A percentile compares a stretch with the other conserved stretches of the same genome.
Conservation (phyloP, 2,888 invertebrate species). For the Acanthosepion pharaonis region DNA sequence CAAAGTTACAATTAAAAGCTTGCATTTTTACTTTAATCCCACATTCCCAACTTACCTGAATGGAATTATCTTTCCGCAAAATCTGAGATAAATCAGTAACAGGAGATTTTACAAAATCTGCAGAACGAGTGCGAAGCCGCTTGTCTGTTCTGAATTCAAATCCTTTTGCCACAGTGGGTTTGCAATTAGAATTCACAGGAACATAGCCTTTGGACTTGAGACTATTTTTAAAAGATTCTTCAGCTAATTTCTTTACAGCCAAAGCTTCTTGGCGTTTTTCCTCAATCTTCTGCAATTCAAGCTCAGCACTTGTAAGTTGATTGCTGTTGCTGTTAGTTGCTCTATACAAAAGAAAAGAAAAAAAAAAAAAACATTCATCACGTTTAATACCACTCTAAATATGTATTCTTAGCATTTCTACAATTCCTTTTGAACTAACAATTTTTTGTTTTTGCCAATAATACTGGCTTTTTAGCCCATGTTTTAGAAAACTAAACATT, state of each 20-base stretch:
- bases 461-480: too few relatives aligned
- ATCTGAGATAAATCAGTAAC: not conserved
- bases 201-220: slow-evolving; percentile 54
- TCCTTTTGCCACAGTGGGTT: slow-evolving; percentile 62
- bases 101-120: slow-evolving; percentile 39
- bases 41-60: not conserved
- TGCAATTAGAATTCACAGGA: slow-evolving; percentile 52
- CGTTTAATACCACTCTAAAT: not conserved
- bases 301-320: slow-evolving; percentile 61
- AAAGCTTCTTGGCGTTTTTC: slow-evolving; percentile 62
- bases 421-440: not conserved
- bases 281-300: slow-evolving; percentile 68
- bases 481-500: too few relatives aligned
- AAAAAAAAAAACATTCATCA: not conserved
- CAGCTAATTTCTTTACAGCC: slow-evolving; percentile 61
- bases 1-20: too few relatives aligned
- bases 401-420: not conserved
- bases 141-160: slow-evolving; percentile 69
- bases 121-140: slow-evolving; percentile 60
- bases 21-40: too few relatives aligned
- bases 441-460: too few relatives aligned
- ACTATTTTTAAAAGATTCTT: slow-evolving; percentile 63
- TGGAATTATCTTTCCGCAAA: slow-evolving; percentile 35
- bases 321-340: slow-evolving; percentile 54
- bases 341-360: not conserved